These are phyloP conservation scores for Octodon degus DNA, from an alignment of 2,113 vertebrate species.

Conservation along the genomic window DNA sequence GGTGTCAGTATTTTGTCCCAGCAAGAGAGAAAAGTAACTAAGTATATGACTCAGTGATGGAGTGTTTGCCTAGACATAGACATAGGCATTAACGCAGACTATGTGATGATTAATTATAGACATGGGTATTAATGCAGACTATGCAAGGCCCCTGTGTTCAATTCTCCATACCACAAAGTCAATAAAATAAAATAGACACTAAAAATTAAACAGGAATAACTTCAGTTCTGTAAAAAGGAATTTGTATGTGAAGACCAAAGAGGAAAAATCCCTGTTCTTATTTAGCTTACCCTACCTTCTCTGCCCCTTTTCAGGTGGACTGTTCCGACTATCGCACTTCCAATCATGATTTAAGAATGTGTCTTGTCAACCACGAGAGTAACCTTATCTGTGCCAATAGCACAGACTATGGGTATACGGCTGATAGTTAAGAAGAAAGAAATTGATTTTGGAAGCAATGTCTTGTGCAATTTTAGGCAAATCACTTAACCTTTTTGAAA, in stretches of 20 bases:
- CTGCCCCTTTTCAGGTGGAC: background rate
- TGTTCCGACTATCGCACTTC: background rate
- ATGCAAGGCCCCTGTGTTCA: no score
- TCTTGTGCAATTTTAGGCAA: background rate
- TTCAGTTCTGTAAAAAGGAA: background rate
- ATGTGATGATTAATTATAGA: no score
- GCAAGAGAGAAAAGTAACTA: background rate
- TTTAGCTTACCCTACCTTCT: background rate
- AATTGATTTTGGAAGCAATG: background rate
- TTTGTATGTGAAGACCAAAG: no score
- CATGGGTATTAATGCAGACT: no score
- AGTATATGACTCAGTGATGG: background rate
- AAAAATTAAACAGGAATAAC: background rate
- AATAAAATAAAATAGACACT: background rate
- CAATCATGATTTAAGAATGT: background rate
- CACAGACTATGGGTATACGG: background rate
- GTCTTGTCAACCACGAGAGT: background rate
- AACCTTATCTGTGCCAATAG: background rate
- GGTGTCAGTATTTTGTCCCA: background rate
- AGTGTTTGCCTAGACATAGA: background rate
- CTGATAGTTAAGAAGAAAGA: background rate
- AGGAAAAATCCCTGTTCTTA: background rate
- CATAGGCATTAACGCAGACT: no score
- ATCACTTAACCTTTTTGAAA: constrained; percentile 42
- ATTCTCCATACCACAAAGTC: background rate